Evolutionary conservation across 1,140 invertebrate species (phyloP).

Genomic region (Aphidius ervi): DNA sequence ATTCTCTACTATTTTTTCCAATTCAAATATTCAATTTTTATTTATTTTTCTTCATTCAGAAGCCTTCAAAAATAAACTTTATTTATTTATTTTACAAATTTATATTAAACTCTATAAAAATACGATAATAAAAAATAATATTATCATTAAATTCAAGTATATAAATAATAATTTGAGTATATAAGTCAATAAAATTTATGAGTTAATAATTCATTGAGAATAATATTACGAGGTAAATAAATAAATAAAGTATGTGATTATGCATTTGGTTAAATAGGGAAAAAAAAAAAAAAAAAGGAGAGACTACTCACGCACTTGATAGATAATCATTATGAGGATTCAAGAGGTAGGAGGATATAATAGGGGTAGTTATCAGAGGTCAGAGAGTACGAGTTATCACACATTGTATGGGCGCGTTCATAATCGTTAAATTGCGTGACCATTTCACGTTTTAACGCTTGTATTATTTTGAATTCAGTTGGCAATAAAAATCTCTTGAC

Average conservation of each 20-base stretch:
- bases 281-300: slow-evolving; percentile 7
- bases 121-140: too few species aligned
- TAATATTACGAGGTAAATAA: neutral
- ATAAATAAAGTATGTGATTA: too few species aligned
- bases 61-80: too few species aligned
- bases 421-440: slow-evolving; percentile 20
- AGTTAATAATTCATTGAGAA: neutral
- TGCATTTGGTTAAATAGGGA: neutral
- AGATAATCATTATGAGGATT: slow-evolving; percentile 14
- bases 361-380: too few species aligned
- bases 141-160: too few species aligned
- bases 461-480: too few species aligned
- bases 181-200: too few species aligned
- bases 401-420: neutral
- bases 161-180: too few species aligned
- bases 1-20: slow-evolving; percentile 6
- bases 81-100: too few species aligned
- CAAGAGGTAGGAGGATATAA: too few species aligned
- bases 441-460: slow-evolving; percentile 6
- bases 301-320: slow-evolving; percentile 20
- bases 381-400: neutral
- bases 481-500: neutral
- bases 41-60: too few species aligned
- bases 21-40: neutral
- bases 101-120: too few species aligned